Percentiles rank a stretch among this genome's conserved stretches.
These are phyloP conservation scores for Nomada lathburiana DNA, from an alignment of 2,888 invertebrate genomes.

Conservation along the genomic window DNA sequence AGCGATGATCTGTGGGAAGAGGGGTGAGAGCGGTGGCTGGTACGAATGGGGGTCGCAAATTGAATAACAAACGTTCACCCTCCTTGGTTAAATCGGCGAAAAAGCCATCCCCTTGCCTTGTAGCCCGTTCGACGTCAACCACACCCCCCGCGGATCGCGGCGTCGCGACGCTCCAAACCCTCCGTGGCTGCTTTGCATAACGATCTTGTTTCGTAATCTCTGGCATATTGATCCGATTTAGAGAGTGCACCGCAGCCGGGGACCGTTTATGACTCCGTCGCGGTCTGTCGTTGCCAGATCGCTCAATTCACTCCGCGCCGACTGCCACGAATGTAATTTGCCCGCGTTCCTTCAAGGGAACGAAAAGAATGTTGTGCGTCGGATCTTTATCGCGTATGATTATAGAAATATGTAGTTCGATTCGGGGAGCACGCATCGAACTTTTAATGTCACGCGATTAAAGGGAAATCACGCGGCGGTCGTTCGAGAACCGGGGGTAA, in stretches of 20 bases:
- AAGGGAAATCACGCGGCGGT: constrained; percentile 45
- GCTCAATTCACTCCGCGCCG: constrained; percentile 30
- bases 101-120: constrained; percentile 76
- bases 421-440: not conserved
- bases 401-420: constrained; percentile 6
- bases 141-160: constrained; percentile 79
- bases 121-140: constrained; percentile 79
- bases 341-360: not conserved
- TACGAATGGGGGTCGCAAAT: constrained; percentile 78
- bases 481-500: constrained; percentile 39
- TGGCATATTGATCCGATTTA: constrained; percentile 81
- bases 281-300: constrained; percentile 37
- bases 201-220: constrained; percentile 82
- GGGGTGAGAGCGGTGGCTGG: constrained; percentile 72
- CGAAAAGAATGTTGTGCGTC: not conserved
- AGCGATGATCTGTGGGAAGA: constrained; percentile 64
- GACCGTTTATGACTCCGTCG: constrained; percentile 68
- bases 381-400: not conserved
- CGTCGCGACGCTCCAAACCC: constrained; percentile 58
- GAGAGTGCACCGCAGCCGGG: constrained; percentile 53
- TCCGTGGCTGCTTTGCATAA: constrained; percentile 80
- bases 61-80: constrained; percentile 83
- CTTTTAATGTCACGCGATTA: constrained; percentile 37
- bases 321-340: constrained; percentile 7
- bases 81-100: constrained; percentile 80